Conservation (phyloP, 1,140 invertebrate genomes). For the Plutomurus gul region DNA sequence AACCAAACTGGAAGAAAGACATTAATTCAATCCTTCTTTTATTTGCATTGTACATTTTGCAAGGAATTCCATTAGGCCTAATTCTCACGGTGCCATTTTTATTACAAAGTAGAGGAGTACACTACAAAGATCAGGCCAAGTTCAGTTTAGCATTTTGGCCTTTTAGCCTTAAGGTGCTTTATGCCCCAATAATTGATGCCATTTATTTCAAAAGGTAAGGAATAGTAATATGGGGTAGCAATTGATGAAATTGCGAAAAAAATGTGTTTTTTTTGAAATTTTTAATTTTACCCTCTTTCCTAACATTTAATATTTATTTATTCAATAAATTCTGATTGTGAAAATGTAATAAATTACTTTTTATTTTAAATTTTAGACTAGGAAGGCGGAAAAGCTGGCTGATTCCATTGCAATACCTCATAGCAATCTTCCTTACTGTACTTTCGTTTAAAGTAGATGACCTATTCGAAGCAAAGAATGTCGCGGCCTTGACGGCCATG, state of each 20-base stretch:
- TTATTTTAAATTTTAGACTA: constrained; percentile 68
- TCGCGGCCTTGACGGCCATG: constrained; percentile 58
- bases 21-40: constrained; percentile 71
- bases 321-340: no score
- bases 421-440: constrained; percentile 81
- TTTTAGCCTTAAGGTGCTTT: constrained; percentile 95
- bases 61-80: constrained; percentile 95
- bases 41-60: constrained; percentile 88
- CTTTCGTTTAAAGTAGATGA: constrained; percentile 74
- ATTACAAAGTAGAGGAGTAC: constrained; percentile 85
- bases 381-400: constrained; percentile 98
- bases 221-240: no score
- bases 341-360: no score
- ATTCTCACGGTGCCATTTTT: constrained; percentile 93
- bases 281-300: no score
- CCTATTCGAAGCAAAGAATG: constrained; percentile 69
- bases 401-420: constrained; percentile 85
- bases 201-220: no score
- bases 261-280: no score
- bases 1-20: no score
- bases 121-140: constrained; percentile 85
- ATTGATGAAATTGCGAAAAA: no score
- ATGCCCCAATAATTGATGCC: constrained; percentile 95
- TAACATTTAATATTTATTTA: no score
- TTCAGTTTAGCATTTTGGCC: constrained; percentile 99